Evolutionary conservation across 2,797 vertebrate genomes (phyloP), one percentile per base, ranked within the genome.

Genomic region (Oreortyx pictus): DNA sequence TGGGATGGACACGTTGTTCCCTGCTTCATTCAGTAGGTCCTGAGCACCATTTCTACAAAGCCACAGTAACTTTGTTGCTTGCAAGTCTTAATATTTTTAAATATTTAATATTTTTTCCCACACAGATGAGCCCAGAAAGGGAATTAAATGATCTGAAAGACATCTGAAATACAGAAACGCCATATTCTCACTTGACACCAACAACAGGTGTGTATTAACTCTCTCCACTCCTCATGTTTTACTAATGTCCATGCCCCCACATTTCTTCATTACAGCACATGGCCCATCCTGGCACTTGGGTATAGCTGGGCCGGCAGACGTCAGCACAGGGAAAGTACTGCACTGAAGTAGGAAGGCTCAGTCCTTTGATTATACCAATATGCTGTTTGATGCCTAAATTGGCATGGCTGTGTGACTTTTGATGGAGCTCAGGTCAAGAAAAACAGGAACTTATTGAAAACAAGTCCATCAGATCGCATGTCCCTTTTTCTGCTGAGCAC

Each of bases 1-100:
- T 70, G 50, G 57, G 70, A 92, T 81, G 76, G 93, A 88, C 85
- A 70, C n/a, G n/a, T n/a, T 4, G 37, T 81, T 94, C 86, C 79
- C 57, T 88, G 62, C 56, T 86, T 88, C 89, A 82, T 91, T 94
- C 78, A 54, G 39, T 41, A 90, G 39, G 56, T 83, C 94, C 59
- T 81, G 59, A 86, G 81, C 49, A 31, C 23, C 3, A 83, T 83
- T 93, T 94, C 76, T 83, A 78, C 12, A 0, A 0, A 89, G 47
- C 22, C 15, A 2, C 19, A 82, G 35, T 44, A 22, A 86, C 75
- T 86, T 52, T 11, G 4, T 60, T 73, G 56, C 54, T 79, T 9
- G 52, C 72, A 46, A 90, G 46, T 85, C 90, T 88, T 75, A 81
- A 41, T 41, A 41, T 41, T 41, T 41, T 6, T 14, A 41, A 41